Evolutionary conservation across 2,888 invertebrate species (phyloP), one percentile per base, ranked within the genome.

Genomic region (Sarcophaga subvicina): DNA sequence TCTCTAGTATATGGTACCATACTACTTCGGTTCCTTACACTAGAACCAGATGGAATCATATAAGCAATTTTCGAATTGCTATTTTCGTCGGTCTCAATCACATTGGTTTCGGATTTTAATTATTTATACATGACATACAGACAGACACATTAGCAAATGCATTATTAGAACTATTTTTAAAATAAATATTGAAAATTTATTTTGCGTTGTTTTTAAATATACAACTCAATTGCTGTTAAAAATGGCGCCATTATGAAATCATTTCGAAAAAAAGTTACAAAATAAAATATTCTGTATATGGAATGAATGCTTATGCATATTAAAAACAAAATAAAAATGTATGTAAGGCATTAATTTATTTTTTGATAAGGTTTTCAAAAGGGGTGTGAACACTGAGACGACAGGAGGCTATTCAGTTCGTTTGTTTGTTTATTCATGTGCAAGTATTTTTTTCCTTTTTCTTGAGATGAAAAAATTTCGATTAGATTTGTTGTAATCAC

Each of bases 231-330:
- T 66, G 62, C 2, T 0, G 63, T 62, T 63, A 62, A 27, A 69
- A 72, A 79, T 67, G 72, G 83, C 83, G 73, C 83, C 69, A 83
- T 73, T 63, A 64, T 81, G 59, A 69, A 69, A 54, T 64, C 20
- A 49, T 64, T 71, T 2, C 49, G 49, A 63, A 54, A 37, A 67
- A 59, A 59, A 63, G n/a, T 25, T 17, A 11, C 11, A 69, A 69
- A 59, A n/a, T 14, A 71, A 60, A 11, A 17, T 47, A 47, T 37
- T 37, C 10, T 37, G 10, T 37, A 10, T 37, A 37, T 37, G 37
- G 37, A 37, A 37, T 3, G 70, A 80, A 59, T 59, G 12, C n/a
- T 79, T 79, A 22, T 22, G 22, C 6, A 22, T 37, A 37, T 49
- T 20, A 72, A 66, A 79, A 27, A 25, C 20, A 22, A 54, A 71